Percentiles rank a stretch among this genome's conserved stretches.
phyloP scores from a whole-genome alignment of 2,888 invertebrate species.

The Andrena marginata region DNA sequence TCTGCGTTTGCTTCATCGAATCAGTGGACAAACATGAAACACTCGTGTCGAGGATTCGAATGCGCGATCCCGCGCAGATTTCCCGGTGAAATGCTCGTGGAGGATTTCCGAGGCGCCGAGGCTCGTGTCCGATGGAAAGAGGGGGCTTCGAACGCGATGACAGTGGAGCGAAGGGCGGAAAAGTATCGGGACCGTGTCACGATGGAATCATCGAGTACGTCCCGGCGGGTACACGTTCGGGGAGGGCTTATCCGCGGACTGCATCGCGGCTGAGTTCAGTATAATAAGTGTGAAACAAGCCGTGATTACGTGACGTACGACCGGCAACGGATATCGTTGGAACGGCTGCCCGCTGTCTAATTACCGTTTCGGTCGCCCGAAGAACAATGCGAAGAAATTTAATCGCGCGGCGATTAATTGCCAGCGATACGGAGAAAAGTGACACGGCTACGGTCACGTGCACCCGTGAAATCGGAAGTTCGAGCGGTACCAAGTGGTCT shows the following conservation, averaged over 20 bases:
- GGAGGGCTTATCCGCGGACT: constrained; percentile 56
- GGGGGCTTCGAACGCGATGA: too few relatives aligned
- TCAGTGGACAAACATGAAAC: constrained; percentile 11
- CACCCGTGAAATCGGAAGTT: constrained; percentile 16
- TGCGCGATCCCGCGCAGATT: neutral
- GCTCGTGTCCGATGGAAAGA: neutral
- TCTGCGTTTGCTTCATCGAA: neutral
- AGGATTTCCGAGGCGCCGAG: neutral
- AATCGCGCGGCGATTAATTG: constrained; percentile 42
- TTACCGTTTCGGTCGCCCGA: constrained; percentile 44
- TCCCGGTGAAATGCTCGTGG: neutral
- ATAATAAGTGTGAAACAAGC: constrained; percentile 62
- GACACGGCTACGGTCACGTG: constrained; percentile 37
- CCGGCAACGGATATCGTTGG: constrained; percentile 33
- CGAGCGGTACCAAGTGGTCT: neutral
- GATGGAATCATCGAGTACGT: constrained; percentile 26
- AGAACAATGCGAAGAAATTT: constrained; percentile 51
- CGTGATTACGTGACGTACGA: constrained; percentile 63
- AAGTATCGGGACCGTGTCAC: constrained; percentile 25
- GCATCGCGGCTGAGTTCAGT: constrained; percentile 42
- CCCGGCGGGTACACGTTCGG: constrained; percentile 47
- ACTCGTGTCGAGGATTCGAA: constrained; percentile 15
- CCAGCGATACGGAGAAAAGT: constrained; percentile 41
- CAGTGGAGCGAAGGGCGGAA: neutral
- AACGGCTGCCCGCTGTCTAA: constrained; percentile 43